Evolutionary conservation across 1,140 invertebrate species (phyloP), one percentile per base, ranked within the genome.

Genomic region (Pissodes strobi): DNA sequence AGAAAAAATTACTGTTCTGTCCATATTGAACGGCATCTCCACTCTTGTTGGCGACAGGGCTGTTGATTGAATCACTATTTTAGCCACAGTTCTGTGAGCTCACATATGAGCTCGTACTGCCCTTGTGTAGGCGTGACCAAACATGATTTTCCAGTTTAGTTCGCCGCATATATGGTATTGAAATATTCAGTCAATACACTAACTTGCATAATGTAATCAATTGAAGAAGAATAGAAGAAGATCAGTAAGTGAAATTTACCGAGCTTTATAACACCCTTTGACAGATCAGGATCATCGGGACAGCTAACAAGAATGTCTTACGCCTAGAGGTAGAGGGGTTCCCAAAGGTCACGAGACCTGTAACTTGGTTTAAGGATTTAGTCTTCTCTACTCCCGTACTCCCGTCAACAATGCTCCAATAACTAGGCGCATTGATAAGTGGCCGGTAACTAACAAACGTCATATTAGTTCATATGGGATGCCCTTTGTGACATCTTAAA

Each of bases 21-120:
- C 41, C 25, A 64, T 70, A 15, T 12, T 73, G 65, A 41, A 72
- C 57, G 58, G 66, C 70, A 41, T 49, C 23, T 65, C 74, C 55
- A 69, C 58, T 62, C 76, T 68, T 41, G 48, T 15, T 19, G 13
- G 41, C 53, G 60, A 48, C 19, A 66, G 66, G 51, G 63, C 58
- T 43, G 66, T 66, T n/a, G 30, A 34, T n/a, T 34, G 30, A 34
- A 67, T 52, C 55, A 72, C 61, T 39, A 62, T 64, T 56, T 57
- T 49, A 18, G 57, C 53, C 41, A 74, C 64, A 27, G 72, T 67
- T 25, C 65, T 18, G 22, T 71, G 69, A 48, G 59, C 51, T 48
- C 72, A 68, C 21, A 78, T 69, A 75, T 82, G 79, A 18, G 62
- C 81, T 66, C 79, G 55, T 8, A 82, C 55, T 21, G 75, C 72